Evolutionary conservation across 2,797 vertebrate genomes (phyloP), one percentile per base, ranked within the genome.

Genomic region (Rhinella marina): DNA sequence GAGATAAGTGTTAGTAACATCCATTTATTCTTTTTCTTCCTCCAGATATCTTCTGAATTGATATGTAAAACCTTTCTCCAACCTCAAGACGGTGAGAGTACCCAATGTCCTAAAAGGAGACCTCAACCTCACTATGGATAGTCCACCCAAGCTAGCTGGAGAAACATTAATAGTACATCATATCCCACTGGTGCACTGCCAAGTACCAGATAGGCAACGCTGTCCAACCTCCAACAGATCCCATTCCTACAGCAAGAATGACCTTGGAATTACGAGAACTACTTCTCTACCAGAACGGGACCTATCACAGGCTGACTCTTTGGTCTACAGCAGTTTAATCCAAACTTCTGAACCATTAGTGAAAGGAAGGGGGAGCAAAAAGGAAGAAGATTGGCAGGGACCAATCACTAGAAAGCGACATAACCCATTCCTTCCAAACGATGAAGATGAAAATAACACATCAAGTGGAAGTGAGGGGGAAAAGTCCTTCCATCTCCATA

Each of bases 121-220:
- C 91, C n/a, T n/a, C 88, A 21, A 7, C 7, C 92, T 87, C 91
- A 93, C 84, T 91, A 99, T 99, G 98, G 97, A 97, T 96, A 97
- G 97, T 95, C 94, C 97, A 66, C 96, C 96, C 10, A 98, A 98
- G 92, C 95, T 98, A 92, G 94, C 97, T 29, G 98, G 98, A 50
- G 98, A 99, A 93, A 98, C 98, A 0, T 94, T 99, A 92, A 98
- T 99, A 17, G 98, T 99, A 90, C 98, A 98, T 92, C 98, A 99
- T 93, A 98, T 99, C 90, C 98, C 98, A n/a, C 94, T 99, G 93
- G 97, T 99, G 86, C 98, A 99, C 90, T 99, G 98, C 92, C 98
- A 98, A 92, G 96, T 99, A 87, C 96, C 97, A 0, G 96, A 97
- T 4, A 93, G 94, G 27, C 95, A 95, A 91, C 96, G 96, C 92